Evolutionary conservation across 2,888 invertebrate species (phyloP), one percentile per base, ranked within the genome.

Genomic region (Busseola fusca): DNA sequence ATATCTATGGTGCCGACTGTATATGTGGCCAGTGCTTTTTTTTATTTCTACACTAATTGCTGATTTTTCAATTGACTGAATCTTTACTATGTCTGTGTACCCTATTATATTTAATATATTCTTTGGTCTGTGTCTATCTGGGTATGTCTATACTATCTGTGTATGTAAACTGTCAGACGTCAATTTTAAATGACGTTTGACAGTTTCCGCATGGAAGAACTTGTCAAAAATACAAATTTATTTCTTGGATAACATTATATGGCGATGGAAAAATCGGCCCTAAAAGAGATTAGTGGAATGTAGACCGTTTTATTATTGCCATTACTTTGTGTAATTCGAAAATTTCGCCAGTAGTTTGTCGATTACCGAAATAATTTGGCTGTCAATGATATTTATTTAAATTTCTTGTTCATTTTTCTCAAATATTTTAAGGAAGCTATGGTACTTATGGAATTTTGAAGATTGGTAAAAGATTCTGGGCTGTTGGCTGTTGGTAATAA

Each of bases 21-120:
- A 3, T 59, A 65, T 40, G n/a, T 50, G 40, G 40, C 6, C 40
- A 58, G 25, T 71, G 52, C n/a, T n/a, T n/a, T n/a, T 54, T 58
- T 68, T 54, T 42, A 58, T 70, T 62, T 30, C 37, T 1, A 25
- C 21, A 25, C 3, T 9, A 34, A 34, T 0, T 3, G 34, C 34
- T 34, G 34, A 34, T 34, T 34, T 34, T 34, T 34, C 34, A 34
- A 34, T 34, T 6, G 34, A 34, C 34, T 7, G 34, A n/a, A n/a
- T n/a, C n/a, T n/a, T n/a, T n/a, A n/a, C n/a, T n/a, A n/a, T n/a
- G n/a, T n/a, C n/a, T n/a, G n/a, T n/a, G n/a, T n/a, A n/a, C n/a
- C n/a, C n/a, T n/a, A n/a, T n/a, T n/a, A n/a, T n/a, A n/a, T n/a
- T n/a, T n/a, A n/a, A n/a, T n/a, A n/a, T n/a, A n/a, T n/a, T n/a